Percentiles rank a stretch among this genome's conserved stretches.
phyloP scores from a whole-genome alignment of 2,888 invertebrate genomes.

The Luperina nickerlii region DNA sequence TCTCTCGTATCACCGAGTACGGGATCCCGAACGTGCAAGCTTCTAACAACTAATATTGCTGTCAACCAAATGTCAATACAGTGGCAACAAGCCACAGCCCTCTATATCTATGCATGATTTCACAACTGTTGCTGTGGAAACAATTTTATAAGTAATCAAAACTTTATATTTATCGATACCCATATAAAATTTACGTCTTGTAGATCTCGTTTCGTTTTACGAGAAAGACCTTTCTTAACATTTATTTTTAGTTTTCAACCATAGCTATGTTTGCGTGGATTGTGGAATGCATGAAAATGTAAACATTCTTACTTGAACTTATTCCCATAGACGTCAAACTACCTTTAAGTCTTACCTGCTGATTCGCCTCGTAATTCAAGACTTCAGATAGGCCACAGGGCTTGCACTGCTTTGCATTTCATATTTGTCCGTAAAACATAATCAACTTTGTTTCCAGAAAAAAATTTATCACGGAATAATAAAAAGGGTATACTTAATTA shows the following conservation, averaged over 20 bases:
- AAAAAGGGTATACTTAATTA: too few relatives aligned
- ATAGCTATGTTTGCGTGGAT: background rate
- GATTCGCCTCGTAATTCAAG: background rate
- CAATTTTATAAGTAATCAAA: background rate
- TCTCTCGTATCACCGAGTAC: background rate
- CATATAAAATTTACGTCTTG: slow-evolving; percentile 4
- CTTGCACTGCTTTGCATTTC: background rate
- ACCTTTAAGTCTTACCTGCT: too few relatives aligned
- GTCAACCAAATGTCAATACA: background rate
- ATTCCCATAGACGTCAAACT: background rate
- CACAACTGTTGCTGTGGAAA: background rate
- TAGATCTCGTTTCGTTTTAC: slow-evolving; percentile 7
- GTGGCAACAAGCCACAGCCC: too few relatives aligned
- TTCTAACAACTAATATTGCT: background rate
- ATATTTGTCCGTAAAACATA: background rate
- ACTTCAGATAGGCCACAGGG: background rate
- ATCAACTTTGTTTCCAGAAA: background rate
- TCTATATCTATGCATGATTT: background rate
- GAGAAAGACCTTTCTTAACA: background rate
- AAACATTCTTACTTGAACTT: background rate
- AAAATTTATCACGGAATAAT: background rate
- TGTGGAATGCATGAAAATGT: background rate
- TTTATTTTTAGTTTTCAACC: background rate
- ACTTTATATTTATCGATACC: background rate
- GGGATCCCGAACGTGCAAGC: background rate